phyloP scores from a whole-genome alignment of 2,888 invertebrate genomes.

The Chaitophorus viminalis region DNA sequence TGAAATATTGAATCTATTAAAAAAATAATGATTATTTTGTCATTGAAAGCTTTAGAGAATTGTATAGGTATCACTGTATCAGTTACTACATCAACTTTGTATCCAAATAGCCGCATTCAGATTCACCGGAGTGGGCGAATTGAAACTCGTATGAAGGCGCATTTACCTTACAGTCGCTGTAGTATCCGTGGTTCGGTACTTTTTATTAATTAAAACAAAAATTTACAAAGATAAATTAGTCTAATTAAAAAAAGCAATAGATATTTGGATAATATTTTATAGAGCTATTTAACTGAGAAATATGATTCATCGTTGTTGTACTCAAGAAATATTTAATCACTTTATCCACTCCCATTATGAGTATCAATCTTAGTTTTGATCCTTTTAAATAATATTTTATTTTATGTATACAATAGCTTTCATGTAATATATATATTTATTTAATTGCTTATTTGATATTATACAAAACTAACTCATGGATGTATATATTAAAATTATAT shows the following conservation, averaged over 20 bases:
- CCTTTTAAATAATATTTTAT: too few species aligned
- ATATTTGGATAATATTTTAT: not conserved
- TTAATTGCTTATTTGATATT: too few species aligned
- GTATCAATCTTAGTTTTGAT: not conserved
- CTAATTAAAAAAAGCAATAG: not conserved
- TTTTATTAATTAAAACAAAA: not conserved
- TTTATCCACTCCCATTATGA: not conserved
- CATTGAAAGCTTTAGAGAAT: not conserved
- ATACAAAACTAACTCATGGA: too few species aligned
- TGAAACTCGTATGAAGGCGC: not conserved
- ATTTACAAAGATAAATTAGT: not conserved
- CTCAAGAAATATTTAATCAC: not conserved
- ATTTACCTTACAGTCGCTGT: not conserved
- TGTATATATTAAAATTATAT: not conserved
- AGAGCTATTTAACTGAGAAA: not conserved
- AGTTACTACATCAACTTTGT: not conserved
- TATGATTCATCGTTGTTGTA: not conserved
- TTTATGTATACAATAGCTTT: not conserved
- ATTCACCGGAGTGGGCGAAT: not conserved
- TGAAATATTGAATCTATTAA: too few species aligned
- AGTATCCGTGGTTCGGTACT: not conserved
- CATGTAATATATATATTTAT: too few species aligned
- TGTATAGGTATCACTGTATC: too few species aligned
- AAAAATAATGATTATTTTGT: not conserved
- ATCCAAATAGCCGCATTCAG: not conserved